Evolutionary conservation across 2,113 vertebrate species (phyloP).

Genomic region (Petrocephalus microphthalmus): DNA sequence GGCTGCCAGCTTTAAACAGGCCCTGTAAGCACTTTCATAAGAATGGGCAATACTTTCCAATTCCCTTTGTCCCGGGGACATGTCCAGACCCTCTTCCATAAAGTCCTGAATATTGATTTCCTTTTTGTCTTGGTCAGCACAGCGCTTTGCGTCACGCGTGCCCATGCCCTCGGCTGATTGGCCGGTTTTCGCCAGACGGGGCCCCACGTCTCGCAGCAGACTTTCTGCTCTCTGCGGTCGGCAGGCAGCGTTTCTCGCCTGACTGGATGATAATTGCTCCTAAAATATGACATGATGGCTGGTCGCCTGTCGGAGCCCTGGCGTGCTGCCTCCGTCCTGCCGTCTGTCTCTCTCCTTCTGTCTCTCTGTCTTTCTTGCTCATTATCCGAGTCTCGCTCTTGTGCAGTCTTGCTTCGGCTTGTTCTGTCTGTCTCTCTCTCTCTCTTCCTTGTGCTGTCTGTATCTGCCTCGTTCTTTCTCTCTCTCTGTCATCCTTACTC

Average conservation of each 20-base stretch:
- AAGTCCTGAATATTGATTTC: slow-evolving; percentile 67
- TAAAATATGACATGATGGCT: slow-evolving; percentile 82
- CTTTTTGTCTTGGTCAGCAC: slow-evolving; percentile 52
- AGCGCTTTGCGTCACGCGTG: slow-evolving; percentile 70
- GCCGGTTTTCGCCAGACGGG: slow-evolving; percentile 55
- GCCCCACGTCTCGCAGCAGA: slow-evolving; percentile 62
- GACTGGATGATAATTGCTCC: slow-evolving; percentile 79
- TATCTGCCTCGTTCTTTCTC: background rate
- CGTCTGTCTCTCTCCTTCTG: background rate
- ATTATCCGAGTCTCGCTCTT: background rate
- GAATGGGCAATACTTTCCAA: slow-evolving; percentile 79
- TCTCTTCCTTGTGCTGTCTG: slow-evolving; percentile 35
- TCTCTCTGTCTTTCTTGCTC: background rate
- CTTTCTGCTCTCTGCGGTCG: slow-evolving; percentile 63
- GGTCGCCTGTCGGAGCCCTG: slow-evolving; percentile 39
- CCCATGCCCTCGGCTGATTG: slow-evolving; percentile 66
- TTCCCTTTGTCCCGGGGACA: slow-evolving; percentile 71
- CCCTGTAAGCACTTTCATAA: slow-evolving; percentile 76
- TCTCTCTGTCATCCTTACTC: background rate
- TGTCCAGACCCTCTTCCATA: slow-evolving; percentile 36
- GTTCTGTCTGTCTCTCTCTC: slow-evolving; percentile 6
- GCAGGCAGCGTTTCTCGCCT: slow-evolving; percentile 59
- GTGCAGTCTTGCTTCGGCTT: background rate
- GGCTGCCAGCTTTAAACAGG: slow-evolving; percentile 73
- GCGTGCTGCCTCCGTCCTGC: slow-evolving; percentile 14